These are phyloP conservation scores for Athetis lepigone DNA, from an alignment of 2,888 invertebrate species.

Conservation along the genomic window DNA sequence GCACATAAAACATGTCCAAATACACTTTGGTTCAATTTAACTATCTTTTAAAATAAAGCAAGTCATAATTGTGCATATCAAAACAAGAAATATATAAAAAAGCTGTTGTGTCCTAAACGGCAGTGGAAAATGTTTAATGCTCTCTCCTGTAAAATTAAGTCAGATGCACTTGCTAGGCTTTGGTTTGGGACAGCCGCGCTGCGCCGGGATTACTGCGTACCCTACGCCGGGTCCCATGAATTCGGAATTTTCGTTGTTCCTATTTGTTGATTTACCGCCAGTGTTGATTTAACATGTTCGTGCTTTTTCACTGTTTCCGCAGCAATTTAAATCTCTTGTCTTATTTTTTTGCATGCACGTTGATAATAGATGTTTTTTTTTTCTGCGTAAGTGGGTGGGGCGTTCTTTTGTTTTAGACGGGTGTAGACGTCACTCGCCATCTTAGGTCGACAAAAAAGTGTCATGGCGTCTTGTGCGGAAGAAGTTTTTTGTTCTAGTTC, in stretches of 20 bases:
- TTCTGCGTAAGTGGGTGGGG: slow-evolving; percentile 80
- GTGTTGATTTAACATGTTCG: slow-evolving; percentile 56
- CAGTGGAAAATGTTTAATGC: too few relatives aligned
- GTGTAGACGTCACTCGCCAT: slow-evolving; percentile 84
- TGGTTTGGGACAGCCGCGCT: too few relatives aligned
- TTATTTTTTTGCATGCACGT: slow-evolving; percentile 57
- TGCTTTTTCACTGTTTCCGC: slow-evolving; percentile 68
- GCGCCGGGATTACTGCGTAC: slow-evolving; percentile 81
- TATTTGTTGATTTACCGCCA: slow-evolving; percentile 75
- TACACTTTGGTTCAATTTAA: too few relatives aligned
- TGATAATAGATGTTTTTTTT: slow-evolving; percentile 51
- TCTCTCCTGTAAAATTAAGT: too few relatives aligned
- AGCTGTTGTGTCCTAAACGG: too few relatives aligned
- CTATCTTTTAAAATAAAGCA: too few relatives aligned
- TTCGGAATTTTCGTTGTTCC: slow-evolving; percentile 75
- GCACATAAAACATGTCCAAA: too few relatives aligned
- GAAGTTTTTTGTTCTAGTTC: slow-evolving; percentile 76
- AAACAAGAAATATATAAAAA: too few relatives aligned
- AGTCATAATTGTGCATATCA: too few relatives aligned
- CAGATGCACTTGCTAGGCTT: too few relatives aligned
- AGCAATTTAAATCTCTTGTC: slow-evolving; percentile 52
- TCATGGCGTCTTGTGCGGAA: slow-evolving; percentile 83
- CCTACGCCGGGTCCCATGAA: slow-evolving; percentile 73
- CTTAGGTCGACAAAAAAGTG: slow-evolving; percentile 88
- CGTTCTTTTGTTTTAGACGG: slow-evolving; percentile 88